Base-by-base conservation (phyloP, 2,113 vertebrate species). In the Leucosticte australis region DNA sequence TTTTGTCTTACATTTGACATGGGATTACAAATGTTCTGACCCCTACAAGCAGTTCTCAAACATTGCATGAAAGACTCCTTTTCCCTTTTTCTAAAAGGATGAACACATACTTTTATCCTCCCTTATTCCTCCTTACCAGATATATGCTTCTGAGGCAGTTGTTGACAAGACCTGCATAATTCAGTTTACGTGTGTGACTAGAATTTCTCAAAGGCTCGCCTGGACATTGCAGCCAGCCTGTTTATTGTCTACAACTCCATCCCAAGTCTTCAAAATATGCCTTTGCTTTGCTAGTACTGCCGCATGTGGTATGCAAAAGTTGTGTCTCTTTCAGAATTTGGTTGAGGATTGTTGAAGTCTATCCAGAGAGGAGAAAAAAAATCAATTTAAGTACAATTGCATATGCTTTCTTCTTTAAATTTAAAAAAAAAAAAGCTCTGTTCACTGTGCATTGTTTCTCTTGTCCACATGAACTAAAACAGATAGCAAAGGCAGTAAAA, bases 21-120 rank as follows among this genome's bases (percentile, higher is more conserved):
- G 39, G 77, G 96, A 97, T 92, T 97, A 97, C 89, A 76, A 95
- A 96, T 91, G 95, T 95, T 96, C 96, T 97, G 97, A 98, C 96
- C 98, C 86, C 91, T 93, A 94, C 96, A 97, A 95, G 93, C 81
- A 1, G 52, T 90, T 93, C 96, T 97, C 96, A 87, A 96, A 95
- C 89, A 84, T 44, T 42, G 87, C 85, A 94, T 96, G 79, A 96
- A 97, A 97, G 94, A 47, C 52, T 42, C 68, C 55, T 97, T 63
- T 92, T 95, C 88, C 73, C 77, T 79, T 93, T 94, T 77, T 87
- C 92, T 90, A 76, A 91, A 95, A 93, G 94, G 94, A 97, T 83
- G 95, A 96, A 95, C 94, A 91, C 93, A 91, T 97, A 93, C 87
- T 94, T 97, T 97, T 93, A 92, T 92, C 62, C 76, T 93, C 57